Evolutionary conservation across 2,113 vertebrate genomes (phyloP).

Genomic region (Hippotragus niger): DNA sequence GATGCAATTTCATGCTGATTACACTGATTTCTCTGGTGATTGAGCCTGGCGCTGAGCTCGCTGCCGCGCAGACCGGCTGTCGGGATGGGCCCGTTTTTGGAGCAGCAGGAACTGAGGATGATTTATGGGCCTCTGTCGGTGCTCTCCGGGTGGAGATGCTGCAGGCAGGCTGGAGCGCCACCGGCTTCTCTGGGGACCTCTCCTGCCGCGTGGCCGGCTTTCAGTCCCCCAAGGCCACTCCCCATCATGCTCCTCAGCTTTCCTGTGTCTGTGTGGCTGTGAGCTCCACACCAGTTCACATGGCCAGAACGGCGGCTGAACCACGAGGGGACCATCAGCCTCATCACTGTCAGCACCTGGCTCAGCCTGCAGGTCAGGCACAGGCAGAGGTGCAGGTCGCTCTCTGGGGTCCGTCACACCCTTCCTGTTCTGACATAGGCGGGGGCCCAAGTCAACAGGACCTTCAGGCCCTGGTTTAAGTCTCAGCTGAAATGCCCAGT

Average conservation of each 20-base stretch:
- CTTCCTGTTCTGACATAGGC: neutral
- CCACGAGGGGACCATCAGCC: neutral
- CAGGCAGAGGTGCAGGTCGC: neutral
- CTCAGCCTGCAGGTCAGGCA: neutral
- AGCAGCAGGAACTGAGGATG: neutral
- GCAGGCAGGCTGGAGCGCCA: neutral
- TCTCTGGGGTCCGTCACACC: neutral
- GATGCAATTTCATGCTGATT: constrained; percentile 52
- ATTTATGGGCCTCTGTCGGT: neutral
- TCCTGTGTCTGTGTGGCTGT: neutral
- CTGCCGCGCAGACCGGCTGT: neutral
- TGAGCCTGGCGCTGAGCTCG: neutral
- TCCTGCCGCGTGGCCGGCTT: rapidly evolving
- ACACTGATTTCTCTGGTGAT: neutral
- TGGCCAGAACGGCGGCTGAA: neutral
- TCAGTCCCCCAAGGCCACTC: neutral
- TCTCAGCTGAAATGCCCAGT: neutral
- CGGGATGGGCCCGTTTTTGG: neutral
- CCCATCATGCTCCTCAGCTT: neutral
- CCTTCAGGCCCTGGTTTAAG: too few species aligned
- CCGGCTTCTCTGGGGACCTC: neutral
- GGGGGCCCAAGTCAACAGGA: neutral
- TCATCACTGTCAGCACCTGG: neutral
- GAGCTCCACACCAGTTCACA: neutral
- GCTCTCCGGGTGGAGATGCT: neutral